Conservation (phyloP, 2,113 vertebrate species). For the Chaenogobius annularis region DNA sequence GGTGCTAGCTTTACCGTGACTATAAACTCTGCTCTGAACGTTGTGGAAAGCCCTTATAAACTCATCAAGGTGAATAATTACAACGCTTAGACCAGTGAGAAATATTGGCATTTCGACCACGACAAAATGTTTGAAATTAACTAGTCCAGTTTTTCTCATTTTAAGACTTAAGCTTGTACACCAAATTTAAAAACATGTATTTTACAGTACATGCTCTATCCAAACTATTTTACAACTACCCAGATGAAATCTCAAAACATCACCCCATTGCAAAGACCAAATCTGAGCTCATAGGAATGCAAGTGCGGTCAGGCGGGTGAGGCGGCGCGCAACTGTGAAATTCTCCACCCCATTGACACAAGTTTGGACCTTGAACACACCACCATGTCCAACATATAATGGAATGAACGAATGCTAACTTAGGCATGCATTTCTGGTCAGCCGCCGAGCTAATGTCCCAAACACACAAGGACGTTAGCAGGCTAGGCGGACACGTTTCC, state of each 20-base stretch:
- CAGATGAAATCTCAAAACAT: slow-evolving; percentile 7
- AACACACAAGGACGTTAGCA: background rate
- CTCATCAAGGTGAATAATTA: too few relatives aligned
- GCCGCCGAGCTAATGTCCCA: background rate
- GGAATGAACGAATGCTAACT: background rate
- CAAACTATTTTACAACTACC: background rate
- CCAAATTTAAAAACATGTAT: too few relatives aligned
- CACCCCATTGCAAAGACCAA: slow-evolving; percentile 1
- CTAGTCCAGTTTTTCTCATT: too few relatives aligned
- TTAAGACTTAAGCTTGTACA: too few relatives aligned
- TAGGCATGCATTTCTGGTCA: background rate
- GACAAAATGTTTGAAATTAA: too few relatives aligned
- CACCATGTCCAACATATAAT: background rate
- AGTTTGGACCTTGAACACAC: slow-evolving; percentile 33
- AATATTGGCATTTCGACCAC: too few relatives aligned
- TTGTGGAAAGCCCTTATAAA: too few relatives aligned
- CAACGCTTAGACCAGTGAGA: too few relatives aligned
- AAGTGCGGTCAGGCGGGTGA: slow-evolving; percentile 20
- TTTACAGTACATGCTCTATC: background rate
- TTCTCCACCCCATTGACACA: slow-evolving; percentile 45
- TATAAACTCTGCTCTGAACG: too few relatives aligned
- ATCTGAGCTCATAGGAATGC: slow-evolving; percentile 52
- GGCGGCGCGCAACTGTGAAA: slow-evolving; percentile 49
- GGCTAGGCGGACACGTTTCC: slow-evolving; percentile 1
- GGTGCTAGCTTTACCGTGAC: too few relatives aligned